Conservation (phyloP, 1,140 invertebrate genomes). For the Melipona quadrifasciata region DNA sequence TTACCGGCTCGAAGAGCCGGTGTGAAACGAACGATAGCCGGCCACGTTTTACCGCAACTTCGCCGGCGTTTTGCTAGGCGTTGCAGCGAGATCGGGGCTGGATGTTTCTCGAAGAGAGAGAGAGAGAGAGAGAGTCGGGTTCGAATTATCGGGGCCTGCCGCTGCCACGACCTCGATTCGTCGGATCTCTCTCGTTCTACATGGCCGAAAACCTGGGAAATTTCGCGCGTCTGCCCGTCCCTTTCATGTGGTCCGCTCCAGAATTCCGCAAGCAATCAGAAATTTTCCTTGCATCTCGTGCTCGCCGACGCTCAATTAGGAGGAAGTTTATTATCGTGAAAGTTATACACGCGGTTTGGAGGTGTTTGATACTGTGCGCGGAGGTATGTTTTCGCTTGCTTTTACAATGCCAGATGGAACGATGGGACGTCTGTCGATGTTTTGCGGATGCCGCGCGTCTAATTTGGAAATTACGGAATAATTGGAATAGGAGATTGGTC, state of each 20-base stretch:
- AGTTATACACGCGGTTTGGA: neutral
- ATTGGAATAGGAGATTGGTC: too few species aligned
- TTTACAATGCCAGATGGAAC: neutral
- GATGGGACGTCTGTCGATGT: neutral
- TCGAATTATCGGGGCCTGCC: conserved; percentile 56
- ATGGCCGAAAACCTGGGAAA: conserved; percentile 13
- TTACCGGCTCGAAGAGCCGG: conserved; percentile 6
- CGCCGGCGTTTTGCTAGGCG: conserved; percentile 31
- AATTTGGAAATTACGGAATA: too few species aligned
- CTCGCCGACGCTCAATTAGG: neutral
- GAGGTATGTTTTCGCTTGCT: neutral
- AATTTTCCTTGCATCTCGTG: neutral
- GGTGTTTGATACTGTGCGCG: neutral
- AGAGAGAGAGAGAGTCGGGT: too few species aligned
- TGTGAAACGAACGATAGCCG: neutral
- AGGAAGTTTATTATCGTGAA: neutral
- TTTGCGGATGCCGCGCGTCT: neutral
- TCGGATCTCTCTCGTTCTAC: neutral
- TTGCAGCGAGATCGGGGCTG: conserved; percentile 2
- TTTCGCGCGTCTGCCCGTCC: conserved; percentile 17
- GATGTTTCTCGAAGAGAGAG: conserved; percentile 56
- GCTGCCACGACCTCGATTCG: conserved; percentile 33
- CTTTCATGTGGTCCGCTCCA: conserved; percentile 26
- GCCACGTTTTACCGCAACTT: conserved; percentile 23
- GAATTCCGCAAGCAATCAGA: conserved; percentile 19